These are phyloP conservation scores for Gnathonemus longibarbis DNA, from an alignment of 2,113 vertebrate genomes.

Conservation along the genomic window DNA sequence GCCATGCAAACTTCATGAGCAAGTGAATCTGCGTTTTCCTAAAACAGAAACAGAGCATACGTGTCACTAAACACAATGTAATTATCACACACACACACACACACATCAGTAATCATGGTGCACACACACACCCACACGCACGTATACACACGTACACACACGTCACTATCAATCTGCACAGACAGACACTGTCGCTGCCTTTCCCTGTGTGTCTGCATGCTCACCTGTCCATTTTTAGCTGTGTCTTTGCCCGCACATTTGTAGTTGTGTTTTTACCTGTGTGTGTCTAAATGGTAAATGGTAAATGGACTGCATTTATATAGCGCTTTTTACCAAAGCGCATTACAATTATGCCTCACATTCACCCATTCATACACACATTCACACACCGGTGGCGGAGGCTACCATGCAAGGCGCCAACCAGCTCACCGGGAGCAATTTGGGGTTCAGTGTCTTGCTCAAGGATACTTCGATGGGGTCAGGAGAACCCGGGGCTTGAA, in stretches of 20 bases:
- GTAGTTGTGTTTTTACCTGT: neutral
- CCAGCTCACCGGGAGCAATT: no score
- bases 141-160: neutral
- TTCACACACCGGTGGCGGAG: no score
- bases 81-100: neutral
- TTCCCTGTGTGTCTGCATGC: neutral
- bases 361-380: no score
- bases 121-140: neutral
- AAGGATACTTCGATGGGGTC: no score
- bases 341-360: no score
- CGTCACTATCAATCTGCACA: neutral
- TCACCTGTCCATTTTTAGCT: neutral
- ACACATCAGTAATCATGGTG: neutral
- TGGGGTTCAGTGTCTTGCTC: no score
- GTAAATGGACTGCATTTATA: no score
- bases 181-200: neutral
- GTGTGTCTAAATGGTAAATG: neutral
- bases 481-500: no score
- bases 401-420: no score
- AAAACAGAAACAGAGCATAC: constrained; percentile 34
- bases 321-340: no score
- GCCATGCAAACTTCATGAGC: constrained; percentile 81
- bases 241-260: no score
- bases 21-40: constrained; percentile 80
- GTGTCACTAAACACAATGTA: neutral